Base-by-base conservation (phyloP, 1,140 invertebrate species). In the Meloidogyne exigua region DNA sequence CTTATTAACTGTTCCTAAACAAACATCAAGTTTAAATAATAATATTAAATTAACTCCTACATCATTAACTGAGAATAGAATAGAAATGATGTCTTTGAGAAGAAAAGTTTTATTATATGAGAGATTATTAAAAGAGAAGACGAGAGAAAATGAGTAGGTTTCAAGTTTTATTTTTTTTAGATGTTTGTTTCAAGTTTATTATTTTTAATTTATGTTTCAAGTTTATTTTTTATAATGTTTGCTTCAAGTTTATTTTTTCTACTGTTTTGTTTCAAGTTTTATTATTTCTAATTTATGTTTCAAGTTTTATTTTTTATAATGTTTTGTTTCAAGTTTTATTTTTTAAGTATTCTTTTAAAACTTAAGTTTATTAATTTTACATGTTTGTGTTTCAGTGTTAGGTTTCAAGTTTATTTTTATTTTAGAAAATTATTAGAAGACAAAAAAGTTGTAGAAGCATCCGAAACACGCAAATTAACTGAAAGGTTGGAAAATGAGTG, bases 71-170 rank as follows among this genome's bases (percentile, higher is more conserved):
- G 75, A 77, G 12, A 71, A 77, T 57, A 36, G 79, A 44, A 26
- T 81, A 23, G 28, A 81, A 42, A 3, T 81, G n/a, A 80, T 76
- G 49, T 62, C 81, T 1, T 62, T 82, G 15, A 75, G 75, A 44
- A 69, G 78, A 32, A 82, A 84, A 65, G 63, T 84, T 36, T 36
- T 82, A 2, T 79, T 78, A 28, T 84, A 77, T 23, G 81, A 82
- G 23, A 28, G 82, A 28, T 72, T 75, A 10, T 57, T 82, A n/a
- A 64, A 81, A 70, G 77, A 80, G 21, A 82, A 82, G 77, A 81
- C 65, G 18, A 76, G 67, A 69, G 82, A 82, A 81, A 79, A 84
- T 21, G 68, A 64, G 80, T 81, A 75, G 28, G 76, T 83, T 23
- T 23, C 21, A 23, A 26, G 25, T 23, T 25, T 32, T 13, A 42